Conservation (phyloP, 1,140 invertebrate genomes). For the Heliconius himera region DNA sequence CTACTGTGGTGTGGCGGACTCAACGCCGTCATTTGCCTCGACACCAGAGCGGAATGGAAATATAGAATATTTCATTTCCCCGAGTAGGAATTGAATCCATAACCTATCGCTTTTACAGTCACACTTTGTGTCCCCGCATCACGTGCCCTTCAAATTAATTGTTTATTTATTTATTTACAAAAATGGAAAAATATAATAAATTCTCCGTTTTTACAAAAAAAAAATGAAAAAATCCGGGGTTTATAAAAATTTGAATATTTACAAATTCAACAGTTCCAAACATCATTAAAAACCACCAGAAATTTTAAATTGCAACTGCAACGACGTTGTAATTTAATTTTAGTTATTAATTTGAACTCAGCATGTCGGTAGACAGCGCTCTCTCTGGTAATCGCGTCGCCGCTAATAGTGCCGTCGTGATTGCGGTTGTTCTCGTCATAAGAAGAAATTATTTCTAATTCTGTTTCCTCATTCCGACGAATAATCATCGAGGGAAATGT, state of each 20-base stretch:
- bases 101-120: too few relatives aligned
- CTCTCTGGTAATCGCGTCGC: slow-evolving; percentile 34
- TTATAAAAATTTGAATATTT: neutral
- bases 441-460: slow-evolving; percentile 42
- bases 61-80: too few relatives aligned
- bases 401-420: slow-evolving; percentile 31
- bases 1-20: too few relatives aligned
- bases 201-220: too few relatives aligned
- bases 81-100: too few relatives aligned
- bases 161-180: too few relatives aligned
- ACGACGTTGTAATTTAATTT: slow-evolving; percentile 27
- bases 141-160: too few relatives aligned
- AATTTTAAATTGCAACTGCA: slow-evolving; percentile 16
- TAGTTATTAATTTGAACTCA: slow-evolving; percentile 39
- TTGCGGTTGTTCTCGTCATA: slow-evolving; percentile 38
- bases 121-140: too few relatives aligned
- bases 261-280: neutral
- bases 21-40: too few relatives aligned
- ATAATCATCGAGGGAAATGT: slow-evolving; percentile 33
- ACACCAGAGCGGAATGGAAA: too few relatives aligned
- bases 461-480: slow-evolving; percentile 34
- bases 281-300: slow-evolving; percentile 1
- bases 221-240: neutral
- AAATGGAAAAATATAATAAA: too few relatives aligned
- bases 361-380: slow-evolving; percentile 21